These are phyloP conservation scores for Drosophila rufa DNA, from an alignment of 1,140 invertebrate genomes.

Conservation along the genomic window DNA sequence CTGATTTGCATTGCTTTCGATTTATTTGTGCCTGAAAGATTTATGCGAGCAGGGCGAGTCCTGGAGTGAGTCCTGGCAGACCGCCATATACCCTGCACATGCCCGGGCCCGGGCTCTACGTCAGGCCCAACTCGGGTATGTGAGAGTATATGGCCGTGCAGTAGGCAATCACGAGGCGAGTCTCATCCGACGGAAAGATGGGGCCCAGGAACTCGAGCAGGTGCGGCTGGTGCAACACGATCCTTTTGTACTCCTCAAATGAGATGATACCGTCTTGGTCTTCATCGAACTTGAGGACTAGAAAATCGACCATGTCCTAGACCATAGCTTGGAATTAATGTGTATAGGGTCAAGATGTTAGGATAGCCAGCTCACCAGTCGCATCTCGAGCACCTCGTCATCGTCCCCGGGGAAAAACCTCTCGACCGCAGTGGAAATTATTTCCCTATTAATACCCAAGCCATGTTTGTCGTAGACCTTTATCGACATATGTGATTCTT, in stretches of 20 bases:
- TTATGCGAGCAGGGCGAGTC: conserved; percentile 18
- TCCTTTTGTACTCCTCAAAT: conserved; percentile 27
- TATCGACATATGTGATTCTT: neutral
- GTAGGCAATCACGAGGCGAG: conserved; percentile 25
- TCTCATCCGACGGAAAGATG: conserved; percentile 29
- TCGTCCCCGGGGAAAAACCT: conserved; percentile 28
- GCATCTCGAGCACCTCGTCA: conserved; percentile 32
- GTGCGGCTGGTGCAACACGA: conserved; percentile 22
- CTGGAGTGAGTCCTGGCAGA: conserved; percentile 19
- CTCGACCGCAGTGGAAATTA: conserved; percentile 18
- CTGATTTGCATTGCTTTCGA: conserved; percentile 74
- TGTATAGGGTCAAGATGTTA: neutral
- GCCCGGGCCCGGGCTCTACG: neutral
- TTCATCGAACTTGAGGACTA: conserved; percentile 34
- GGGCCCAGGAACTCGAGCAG: conserved; percentile 33
- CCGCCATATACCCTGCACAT: conserved; percentile 25
- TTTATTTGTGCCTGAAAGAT: conserved; percentile 65
- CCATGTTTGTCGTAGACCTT: conserved; percentile 25
- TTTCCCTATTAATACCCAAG: conserved; percentile 16
- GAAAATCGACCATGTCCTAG: conserved; percentile 35
- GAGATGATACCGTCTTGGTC: conserved; percentile 28
- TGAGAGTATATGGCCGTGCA: conserved; percentile 22
- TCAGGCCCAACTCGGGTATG: conserved; percentile 18
- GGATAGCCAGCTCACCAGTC: conserved; percentile 7
- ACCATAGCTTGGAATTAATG: neutral